Conservation (phyloP, 1,140 invertebrate genomes). For the Drosophila cardini region DNA sequence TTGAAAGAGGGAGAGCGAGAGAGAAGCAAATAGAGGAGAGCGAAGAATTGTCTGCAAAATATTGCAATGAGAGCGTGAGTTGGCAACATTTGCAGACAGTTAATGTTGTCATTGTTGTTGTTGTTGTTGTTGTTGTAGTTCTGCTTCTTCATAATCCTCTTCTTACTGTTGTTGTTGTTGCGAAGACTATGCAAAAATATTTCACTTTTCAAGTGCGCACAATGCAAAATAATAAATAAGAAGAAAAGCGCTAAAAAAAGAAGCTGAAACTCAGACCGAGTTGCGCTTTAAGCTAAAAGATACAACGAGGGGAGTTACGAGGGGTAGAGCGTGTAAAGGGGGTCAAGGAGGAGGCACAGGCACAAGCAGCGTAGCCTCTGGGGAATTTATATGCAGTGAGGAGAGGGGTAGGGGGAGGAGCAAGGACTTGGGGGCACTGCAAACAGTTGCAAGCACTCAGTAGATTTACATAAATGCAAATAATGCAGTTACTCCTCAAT, state of each 20-base stretch:
- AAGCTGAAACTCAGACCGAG: slow-evolving; percentile 11
- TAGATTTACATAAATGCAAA: slow-evolving; percentile 45
- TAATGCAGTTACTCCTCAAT: slow-evolving; percentile 20
- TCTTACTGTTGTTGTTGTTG: slow-evolving; percentile 11
- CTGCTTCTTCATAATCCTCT: too few relatives aligned
- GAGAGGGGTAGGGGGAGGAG: not conserved
- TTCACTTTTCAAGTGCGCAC: slow-evolving; percentile 48
- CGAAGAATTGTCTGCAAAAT: slow-evolving; percentile 23
- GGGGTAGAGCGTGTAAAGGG: not conserved
- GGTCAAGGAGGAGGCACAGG: too few relatives aligned
- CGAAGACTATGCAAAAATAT: slow-evolving; percentile 36
- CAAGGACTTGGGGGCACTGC: not conserved
- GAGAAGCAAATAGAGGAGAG: slow-evolving; percentile 4
- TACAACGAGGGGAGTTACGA: not conserved
- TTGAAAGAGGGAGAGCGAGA: not conserved
- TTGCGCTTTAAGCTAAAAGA: slow-evolving; percentile 25
- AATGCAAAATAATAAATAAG: slow-evolving; percentile 23
- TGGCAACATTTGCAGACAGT: slow-evolving; percentile 54
- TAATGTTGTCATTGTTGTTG: slow-evolving; percentile 10
- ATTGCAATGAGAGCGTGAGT: slow-evolving; percentile 67
- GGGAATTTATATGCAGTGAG: too few relatives aligned
- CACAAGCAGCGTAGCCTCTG: too few relatives aligned
- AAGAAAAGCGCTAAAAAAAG: slow-evolving; percentile 7
- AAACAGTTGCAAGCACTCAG: slow-evolving; percentile 28
- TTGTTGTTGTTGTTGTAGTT: slow-evolving; percentile 6